phyloP scores from a whole-genome alignment of 2,113 vertebrate species.

The Pipra filicauda region DNA sequence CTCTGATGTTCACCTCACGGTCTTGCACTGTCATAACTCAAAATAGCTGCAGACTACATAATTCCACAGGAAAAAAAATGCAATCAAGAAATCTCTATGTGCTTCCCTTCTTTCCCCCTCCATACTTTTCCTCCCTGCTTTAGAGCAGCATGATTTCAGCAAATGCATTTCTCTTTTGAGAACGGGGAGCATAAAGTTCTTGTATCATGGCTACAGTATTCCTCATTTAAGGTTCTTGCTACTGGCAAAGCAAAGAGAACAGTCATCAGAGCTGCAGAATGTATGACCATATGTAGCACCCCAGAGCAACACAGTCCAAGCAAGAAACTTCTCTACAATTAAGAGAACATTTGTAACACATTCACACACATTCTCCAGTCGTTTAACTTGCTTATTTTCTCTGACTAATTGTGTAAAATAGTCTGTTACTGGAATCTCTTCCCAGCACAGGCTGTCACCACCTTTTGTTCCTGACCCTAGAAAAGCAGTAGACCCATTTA shows the following conservation, averaged over 20 bases:
- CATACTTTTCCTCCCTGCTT: not conserved
- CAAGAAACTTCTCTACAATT: not conserved
- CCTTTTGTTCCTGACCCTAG: not conserved
- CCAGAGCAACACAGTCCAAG: not conserved
- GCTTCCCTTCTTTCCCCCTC: not conserved
- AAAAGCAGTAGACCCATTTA: not conserved
- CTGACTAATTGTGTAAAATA: not conserved
- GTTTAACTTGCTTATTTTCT: not conserved
- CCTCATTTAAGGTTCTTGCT: not conserved
- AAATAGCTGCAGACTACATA: not conserved
- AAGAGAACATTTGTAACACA: not conserved
- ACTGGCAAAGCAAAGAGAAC: not conserved
- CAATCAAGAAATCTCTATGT: not conserved
- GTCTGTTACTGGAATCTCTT: not conserved
- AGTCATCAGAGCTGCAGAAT: not conserved
- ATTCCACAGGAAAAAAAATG: not conserved
- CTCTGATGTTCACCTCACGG: not conserved
- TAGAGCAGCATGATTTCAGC: not conserved
- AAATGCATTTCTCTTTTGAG: not conserved
- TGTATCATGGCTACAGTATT: not conserved
- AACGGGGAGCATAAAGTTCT: not conserved
- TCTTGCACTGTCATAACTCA: not conserved
- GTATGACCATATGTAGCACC: not conserved
- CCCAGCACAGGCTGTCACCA: not conserved
- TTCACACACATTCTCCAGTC: not conserved